A percentile compares a stretch with the other conserved stretches of the same genome.
phyloP scores from a whole-genome alignment of 2,113 vertebrate species.

The Aphyosemion australe region DNA sequence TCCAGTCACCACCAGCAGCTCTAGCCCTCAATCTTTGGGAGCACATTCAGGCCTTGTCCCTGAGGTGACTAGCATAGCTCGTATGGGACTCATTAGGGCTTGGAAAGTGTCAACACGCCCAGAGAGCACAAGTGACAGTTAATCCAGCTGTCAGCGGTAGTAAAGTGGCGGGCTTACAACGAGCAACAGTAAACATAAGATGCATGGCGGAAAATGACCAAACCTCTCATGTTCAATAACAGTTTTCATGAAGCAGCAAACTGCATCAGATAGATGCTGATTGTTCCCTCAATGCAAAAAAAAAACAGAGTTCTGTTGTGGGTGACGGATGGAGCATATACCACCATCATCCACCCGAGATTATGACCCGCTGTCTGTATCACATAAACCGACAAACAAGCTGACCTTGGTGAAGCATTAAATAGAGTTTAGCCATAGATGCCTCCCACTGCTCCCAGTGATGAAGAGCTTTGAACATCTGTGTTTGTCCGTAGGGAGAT shows the following conservation, averaged over 20 bases:
- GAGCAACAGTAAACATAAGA: slow-evolving; percentile 44
- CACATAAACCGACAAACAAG: slow-evolving; percentile 27
- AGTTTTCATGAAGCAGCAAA: slow-evolving; percentile 34
- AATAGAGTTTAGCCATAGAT: slow-evolving; percentile 24
- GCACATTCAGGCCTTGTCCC: slow-evolving; percentile 42
- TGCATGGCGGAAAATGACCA: slow-evolving; percentile 1
- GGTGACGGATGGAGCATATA: slow-evolving; percentile 25
- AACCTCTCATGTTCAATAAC: slow-evolving; percentile 32
- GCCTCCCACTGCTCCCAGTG: background rate
- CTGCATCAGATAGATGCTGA: slow-evolving; percentile 40
- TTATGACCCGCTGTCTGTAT: slow-evolving; percentile 37
- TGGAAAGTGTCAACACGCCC: slow-evolving; percentile 63
- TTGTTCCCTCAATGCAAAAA: slow-evolving; percentile 61
- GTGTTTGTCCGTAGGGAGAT: slow-evolving; percentile 25
- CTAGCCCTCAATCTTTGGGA: slow-evolving; percentile 19
- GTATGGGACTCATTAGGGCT: slow-evolving; percentile 53
- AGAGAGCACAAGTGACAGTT: slow-evolving; percentile 30
- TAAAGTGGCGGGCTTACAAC: slow-evolving; percentile 22
- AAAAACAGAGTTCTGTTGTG: slow-evolving; percentile 23
- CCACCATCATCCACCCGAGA: slow-evolving; percentile 23
- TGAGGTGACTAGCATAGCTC: slow-evolving; percentile 42
- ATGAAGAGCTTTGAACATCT: slow-evolving; percentile 39
- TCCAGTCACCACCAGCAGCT: slow-evolving; percentile 20
- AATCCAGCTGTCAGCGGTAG: slow-evolving; percentile 38
- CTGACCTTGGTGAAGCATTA: slow-evolving; percentile 33